Base-by-base conservation (phyloP, 2,888 invertebrate genomes). In the Drosophila engyochracea region DNA sequence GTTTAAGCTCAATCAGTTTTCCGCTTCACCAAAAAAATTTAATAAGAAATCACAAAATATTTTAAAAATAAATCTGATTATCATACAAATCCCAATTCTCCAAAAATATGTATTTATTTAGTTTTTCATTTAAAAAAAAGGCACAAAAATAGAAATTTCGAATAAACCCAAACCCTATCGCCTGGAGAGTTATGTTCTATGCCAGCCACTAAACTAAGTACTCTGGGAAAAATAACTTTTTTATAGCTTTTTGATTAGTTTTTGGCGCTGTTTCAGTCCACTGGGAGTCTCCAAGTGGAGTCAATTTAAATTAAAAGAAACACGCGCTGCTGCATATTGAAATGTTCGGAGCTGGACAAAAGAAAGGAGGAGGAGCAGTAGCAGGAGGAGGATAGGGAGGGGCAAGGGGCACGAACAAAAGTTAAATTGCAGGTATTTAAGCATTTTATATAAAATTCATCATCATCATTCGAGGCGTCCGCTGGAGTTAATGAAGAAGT, bases 361-460 rank as follows among this genome's bases (percentile, higher is more conserved):
- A 3, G 39, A 37, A 37, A 30, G 30, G 28, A 33, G 30, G 28
- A 28, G 4, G 25, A 22, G 16, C 1, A 41, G 44, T 10, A 19
- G n/a, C 30, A 16, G 10, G 41, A n/a, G 41, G 22, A 4, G 30
- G 31, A 44, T 37, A 1, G 14, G 39, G 19, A 2, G 35, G 55
- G 16, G 28, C 39, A 19, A 22, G 49, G 12, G 41, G 55, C 35
- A 25, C 19, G 41, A 73, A 71, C 76, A 88, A 83, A 91, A 91
- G 91, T 92, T 91, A 91, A 92, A 92, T 91, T 91, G 89, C 91
- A 86, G 91, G 92, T 92, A 91, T 91, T 91, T 92, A 91, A 92
- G 90, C 79, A 85, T 92, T 92, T 91, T 90, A 92, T 91, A 86
- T 86, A 86, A 85, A 85, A 85, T 85, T 85, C 85, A 89, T 85